Base-by-base conservation (phyloP, 2,888 invertebrate genomes). In the Acleris sparsana region DNA sequence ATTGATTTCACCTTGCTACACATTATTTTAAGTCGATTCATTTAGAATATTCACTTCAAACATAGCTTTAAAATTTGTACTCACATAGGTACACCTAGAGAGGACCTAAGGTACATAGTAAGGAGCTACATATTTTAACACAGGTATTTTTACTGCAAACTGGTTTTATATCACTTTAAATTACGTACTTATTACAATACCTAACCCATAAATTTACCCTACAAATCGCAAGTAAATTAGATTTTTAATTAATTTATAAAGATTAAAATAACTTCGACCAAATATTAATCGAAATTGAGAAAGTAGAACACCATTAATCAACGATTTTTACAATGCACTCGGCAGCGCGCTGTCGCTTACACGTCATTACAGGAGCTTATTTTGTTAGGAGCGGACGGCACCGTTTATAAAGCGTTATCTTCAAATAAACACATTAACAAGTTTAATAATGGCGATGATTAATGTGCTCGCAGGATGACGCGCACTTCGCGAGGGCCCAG, bases 341-440 rank as follows among this genome's bases (percentile, higher is more conserved):
- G 83, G 84, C 83, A 46, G 77, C 75, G 80, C 39, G 71, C 73
- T 75, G 82, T 83, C 85, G 86, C 86, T 89, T 87, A 89, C 90
- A 89, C 85, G 84, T 83, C 84, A 87, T 91, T 91, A 92, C 88
- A 89, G 87, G 80, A 91, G 90, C 89, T 92, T 91, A 91, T 87
- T 86, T 85, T 88, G 89, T 90, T 81, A 77, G 82, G 76, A 85
- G 80, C 89, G 87, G 89, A 92, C 89, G 89, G 87, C 88, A 91
- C 90, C 91, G 92, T 92, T 92, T 92, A 92, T 90, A 90, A 89
- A 85, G 79, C 85, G 91, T 88, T 92, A 91, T 92, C 92, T 92
- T 88, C 86, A 85, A 89, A 90, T 88, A 89, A 89, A 85, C 89
- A 92, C 89, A 92, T 92, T 92, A 91, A 92, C 88, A 87, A 86